Evolutionary conservation across 1,140 invertebrate species (phyloP).

Genomic region (Magallana angulata): DNA sequence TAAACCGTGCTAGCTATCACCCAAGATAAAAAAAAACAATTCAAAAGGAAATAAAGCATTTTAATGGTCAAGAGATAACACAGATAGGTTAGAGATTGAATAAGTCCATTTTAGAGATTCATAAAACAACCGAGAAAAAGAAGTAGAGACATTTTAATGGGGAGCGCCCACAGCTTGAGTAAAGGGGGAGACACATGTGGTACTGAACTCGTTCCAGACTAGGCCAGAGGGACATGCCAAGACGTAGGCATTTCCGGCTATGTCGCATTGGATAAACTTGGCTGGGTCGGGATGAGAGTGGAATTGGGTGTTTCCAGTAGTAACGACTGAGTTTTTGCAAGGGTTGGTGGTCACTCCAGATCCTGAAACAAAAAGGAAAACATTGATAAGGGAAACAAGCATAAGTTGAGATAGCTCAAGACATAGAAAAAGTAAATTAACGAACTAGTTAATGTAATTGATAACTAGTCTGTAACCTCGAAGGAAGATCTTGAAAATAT

Average conservation of each 20-base stretch:
- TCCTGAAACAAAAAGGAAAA: background rate
- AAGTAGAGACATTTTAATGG: background rate
- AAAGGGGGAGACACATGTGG: conserved; percentile 61
- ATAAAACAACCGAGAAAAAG: background rate
- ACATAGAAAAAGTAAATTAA: no score
- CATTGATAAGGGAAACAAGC: no score
- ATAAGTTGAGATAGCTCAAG: no score
- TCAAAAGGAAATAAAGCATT: no score
- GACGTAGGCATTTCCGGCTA: conserved; percentile 59
- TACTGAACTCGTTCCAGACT: conserved; percentile 59
- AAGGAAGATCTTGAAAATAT: no score
- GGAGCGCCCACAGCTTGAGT: background rate
- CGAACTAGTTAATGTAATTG: no score
- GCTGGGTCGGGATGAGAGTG: conserved; percentile 62
- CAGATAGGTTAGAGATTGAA: background rate
- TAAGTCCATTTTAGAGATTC: background rate
- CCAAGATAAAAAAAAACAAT: no score
- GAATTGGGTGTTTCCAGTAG: conserved; percentile 45
- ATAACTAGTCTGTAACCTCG: no score
- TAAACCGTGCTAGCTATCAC: no score
- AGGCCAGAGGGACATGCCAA: conserved; percentile 61
- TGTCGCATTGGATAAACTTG: conserved; percentile 65
- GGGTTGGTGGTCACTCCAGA: conserved; percentile 26
- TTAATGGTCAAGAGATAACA: background rate
- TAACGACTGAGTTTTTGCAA: background rate